Evolutionary conservation across 2,113 vertebrate genomes (phyloP).

Genomic region (Aldabrachelys gigantea): DNA sequence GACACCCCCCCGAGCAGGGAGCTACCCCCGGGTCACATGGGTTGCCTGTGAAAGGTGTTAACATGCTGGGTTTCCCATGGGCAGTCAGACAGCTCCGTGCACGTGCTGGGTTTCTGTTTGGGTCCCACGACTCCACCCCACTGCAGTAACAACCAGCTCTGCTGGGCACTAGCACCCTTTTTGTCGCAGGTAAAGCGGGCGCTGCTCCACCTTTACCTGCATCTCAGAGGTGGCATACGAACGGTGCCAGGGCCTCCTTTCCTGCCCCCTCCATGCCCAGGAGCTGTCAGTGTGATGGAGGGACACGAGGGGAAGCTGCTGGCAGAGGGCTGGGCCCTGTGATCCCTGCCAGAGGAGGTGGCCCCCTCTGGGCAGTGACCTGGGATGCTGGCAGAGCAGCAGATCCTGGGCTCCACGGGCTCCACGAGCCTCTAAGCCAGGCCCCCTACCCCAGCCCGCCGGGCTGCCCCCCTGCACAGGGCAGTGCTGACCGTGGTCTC

Average conservation of each 20-base stretch:
- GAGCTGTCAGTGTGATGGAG: background rate
- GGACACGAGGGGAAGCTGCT: background rate
- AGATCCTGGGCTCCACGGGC: background rate
- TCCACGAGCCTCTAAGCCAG: background rate
- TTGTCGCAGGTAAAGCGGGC: too few relatives aligned
- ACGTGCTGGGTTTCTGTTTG: background rate
- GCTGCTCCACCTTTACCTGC: background rate
- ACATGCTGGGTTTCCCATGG: too few relatives aligned
- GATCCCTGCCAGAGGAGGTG: background rate
- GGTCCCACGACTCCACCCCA: too few relatives aligned
- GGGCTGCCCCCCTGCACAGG: background rate
- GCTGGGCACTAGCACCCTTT: too few relatives aligned
- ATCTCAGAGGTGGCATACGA: background rate
- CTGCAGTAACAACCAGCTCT: background rate
- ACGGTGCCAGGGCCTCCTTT: background rate
- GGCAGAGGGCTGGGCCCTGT: background rate
- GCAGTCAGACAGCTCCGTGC: too few relatives aligned
- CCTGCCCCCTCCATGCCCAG: too few relatives aligned
- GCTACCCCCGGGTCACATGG: too few relatives aligned
- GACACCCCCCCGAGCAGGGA: too few relatives aligned
- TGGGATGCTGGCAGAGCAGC: background rate
- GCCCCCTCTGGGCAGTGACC: fast-evolving
- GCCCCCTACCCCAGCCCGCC: background rate
- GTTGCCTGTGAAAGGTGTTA: too few relatives aligned
- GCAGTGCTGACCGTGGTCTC: conserved; percentile 88